phyloP scores from a whole-genome alignment of 92 coral and sea anemone genomes.

The Epizoanthus ramosus region DNA sequence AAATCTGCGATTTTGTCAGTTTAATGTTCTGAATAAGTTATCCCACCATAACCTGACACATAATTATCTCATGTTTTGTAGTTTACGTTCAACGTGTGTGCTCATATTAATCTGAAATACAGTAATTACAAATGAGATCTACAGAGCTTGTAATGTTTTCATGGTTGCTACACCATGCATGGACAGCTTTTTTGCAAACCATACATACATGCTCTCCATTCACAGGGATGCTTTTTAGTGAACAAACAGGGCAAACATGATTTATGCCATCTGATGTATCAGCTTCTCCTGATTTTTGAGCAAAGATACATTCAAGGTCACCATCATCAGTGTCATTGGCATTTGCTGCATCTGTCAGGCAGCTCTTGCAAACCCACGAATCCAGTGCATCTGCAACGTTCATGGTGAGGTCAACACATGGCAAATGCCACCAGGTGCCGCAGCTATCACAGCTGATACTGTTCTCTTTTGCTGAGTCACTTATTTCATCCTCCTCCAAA shows the following conservation, averaged over 20 bases:
- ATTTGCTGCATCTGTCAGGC: constrained; percentile 57
- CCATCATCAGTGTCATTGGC: constrained; percentile 37
- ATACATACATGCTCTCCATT: constrained; percentile 64
- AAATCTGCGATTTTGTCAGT: constrained; percentile 38
- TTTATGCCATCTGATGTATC: constrained; percentile 14
- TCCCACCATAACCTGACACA: constrained; percentile 11
- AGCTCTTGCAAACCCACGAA: constrained; percentile 55
- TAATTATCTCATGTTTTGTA: constrained; percentile 8
- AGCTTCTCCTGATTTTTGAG: constrained; percentile 22
- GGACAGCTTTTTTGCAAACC: constrained; percentile 58
- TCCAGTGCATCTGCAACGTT: constrained; percentile 51
- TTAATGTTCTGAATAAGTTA: constrained; percentile 38
- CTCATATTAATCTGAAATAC: constrained; percentile 47
- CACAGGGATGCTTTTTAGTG: constrained; percentile 59
- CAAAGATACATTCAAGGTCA: constrained; percentile 43
- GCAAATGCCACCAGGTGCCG: constrained; percentile 65
- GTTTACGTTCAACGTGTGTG: constrained; percentile 18
- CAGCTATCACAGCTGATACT: constrained; percentile 62
- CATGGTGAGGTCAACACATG: constrained; percentile 49
- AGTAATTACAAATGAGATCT: constrained; percentile 60
- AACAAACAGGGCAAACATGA: constrained; percentile 62
- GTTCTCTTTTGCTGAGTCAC: constrained; percentile 51
- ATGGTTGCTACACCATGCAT: constrained; percentile 75
- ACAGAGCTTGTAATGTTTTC: constrained; percentile 66
- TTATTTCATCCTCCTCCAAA: constrained; percentile 60